A percentile compares a stretch with the other conserved stretches of the same genome.
Evolutionary conservation across 2,888 invertebrate species (phyloP).

Genomic region (Erebia aethiops): DNA sequence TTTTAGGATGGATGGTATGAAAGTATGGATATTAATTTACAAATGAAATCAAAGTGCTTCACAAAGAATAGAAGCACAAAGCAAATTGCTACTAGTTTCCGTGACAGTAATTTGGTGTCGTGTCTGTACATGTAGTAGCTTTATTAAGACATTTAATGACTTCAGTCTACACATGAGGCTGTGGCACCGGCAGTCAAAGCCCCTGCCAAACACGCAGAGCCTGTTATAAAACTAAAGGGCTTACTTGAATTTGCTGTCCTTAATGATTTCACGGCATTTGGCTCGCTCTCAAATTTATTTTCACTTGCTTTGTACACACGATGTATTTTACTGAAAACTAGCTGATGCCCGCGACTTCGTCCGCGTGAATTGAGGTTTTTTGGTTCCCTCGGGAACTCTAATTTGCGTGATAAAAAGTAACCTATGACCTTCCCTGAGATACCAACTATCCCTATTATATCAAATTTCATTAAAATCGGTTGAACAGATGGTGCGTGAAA

Average conservation of each 20-base stretch:
- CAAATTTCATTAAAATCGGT: too few species aligned
- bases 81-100: background rate
- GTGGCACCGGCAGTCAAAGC: slow-evolving; percentile 7
- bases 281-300: slow-evolving; percentile 17
- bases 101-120: background rate
- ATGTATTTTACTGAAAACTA: background rate
- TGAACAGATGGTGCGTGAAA: too few species aligned
- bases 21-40: background rate
- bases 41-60: background rate
- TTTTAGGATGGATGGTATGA: too few species aligned
- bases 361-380: too few species aligned
- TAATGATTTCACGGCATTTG: slow-evolving; percentile 18
- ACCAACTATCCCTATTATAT: too few species aligned
- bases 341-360: too few species aligned
- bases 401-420: too few species aligned
- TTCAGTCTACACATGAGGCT: background rate
- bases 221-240: slow-evolving; percentile 25
- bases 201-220: slow-evolving; percentile 19
- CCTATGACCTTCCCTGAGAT: too few species aligned
- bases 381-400: too few species aligned
- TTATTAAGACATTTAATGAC: slow-evolving; percentile 3
- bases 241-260: slow-evolving; percentile 13
- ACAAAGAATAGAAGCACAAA: background rate
- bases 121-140: background rate
- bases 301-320: background rate